Conservation (phyloP, 2,888 invertebrate species). For the Hirudinaria manillensis region DNA sequence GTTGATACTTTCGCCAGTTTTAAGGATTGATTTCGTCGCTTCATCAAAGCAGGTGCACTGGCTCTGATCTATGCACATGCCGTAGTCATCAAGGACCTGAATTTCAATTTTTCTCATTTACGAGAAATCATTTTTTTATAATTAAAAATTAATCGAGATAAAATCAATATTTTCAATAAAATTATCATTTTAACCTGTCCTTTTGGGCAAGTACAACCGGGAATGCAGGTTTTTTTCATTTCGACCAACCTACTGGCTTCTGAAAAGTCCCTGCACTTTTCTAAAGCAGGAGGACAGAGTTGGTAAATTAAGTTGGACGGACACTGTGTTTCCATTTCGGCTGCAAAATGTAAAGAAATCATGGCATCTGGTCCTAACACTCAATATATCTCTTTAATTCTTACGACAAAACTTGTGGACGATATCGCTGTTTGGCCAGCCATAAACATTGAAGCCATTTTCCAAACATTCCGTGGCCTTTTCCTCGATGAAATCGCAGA, state of each 20-base stretch:
- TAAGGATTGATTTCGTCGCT: background rate
- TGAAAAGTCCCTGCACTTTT: slow-evolving; percentile 20
- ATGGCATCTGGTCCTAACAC: background rate
- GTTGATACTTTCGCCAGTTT: background rate
- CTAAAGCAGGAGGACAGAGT: slow-evolving; percentile 8
- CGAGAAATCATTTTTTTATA: too few relatives aligned
- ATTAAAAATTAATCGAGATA: too few relatives aligned
- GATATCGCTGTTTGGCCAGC: slow-evolving; percentile 16
- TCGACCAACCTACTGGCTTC: background rate
- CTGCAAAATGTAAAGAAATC: background rate
- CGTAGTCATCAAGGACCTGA: slow-evolving; percentile 22
- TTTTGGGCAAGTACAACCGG: slow-evolving; percentile 79
- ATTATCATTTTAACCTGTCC: slow-evolving; percentile 60
- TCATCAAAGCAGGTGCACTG: slow-evolving; percentile 27
- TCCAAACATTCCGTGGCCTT: slow-evolving; percentile 24
- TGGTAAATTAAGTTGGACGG: background rate
- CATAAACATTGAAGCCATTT: slow-evolving; percentile 12
- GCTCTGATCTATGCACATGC: slow-evolving; percentile 5
- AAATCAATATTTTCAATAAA: background rate
- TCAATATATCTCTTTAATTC: background rate
- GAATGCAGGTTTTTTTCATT: slow-evolving; percentile 62
- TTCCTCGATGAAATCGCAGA: slow-evolving; percentile 17
- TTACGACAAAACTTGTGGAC: slow-evolving; percentile 21
- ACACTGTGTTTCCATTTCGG: slow-evolving; percentile 5
- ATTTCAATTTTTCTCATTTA: background rate